Percentiles rank a stretch among this genome's conserved stretches.
Conservation (phyloP, 1,140 invertebrate genomes). For the Drosophila nasuta region DNA sequence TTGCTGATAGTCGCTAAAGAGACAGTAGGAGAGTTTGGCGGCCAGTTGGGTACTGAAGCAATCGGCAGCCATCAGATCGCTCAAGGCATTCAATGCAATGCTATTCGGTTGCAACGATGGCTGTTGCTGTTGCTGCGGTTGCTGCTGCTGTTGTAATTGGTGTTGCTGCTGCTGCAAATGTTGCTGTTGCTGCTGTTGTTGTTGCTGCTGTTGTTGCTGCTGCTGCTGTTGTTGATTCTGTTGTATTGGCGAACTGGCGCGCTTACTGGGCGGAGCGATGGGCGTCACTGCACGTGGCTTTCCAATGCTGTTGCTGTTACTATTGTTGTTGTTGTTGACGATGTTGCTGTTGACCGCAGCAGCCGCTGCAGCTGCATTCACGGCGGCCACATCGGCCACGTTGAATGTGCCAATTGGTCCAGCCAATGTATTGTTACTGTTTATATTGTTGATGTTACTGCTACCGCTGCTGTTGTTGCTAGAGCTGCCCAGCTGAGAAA, state of each 20-base stretch:
- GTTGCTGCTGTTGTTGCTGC: slow-evolving; percentile 29
- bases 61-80: slow-evolving; percentile 55
- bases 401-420: slow-evolving; percentile 84
- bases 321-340: slow-evolving; percentile 18
- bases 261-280: slow-evolving; percentile 75
- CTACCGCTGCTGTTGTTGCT: slow-evolving; percentile 77
- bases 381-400: slow-evolving; percentile 81
- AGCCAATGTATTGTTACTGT: slow-evolving; percentile 72
- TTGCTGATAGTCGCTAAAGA: slow-evolving; percentile 91
- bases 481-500: slow-evolving; percentile 85
- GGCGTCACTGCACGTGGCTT: slow-evolving; percentile 64
- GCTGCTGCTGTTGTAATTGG: slow-evolving; percentile 27
- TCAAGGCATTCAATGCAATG: slow-evolving; percentile 61
- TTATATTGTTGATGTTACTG: slow-evolving; percentile 70
- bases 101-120: slow-evolving; percentile 31
- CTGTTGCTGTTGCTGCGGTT: slow-evolving; percentile 29
- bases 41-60: slow-evolving; percentile 70
- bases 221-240: slow-evolving; percentile 40
- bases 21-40: slow-evolving; percentile 87
- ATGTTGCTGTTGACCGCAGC: slow-evolving; percentile 49
- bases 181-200: slow-evolving; percentile 18
- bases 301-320: slow-evolving; percentile 27
- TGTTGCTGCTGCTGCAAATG: slow-evolving; percentile 31
- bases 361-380: slow-evolving; percentile 71
- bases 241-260: slow-evolving; percentile 46